A percentile compares a stretch with the other conserved stretches of the same genome.
Conservation (phyloP, 2,113 vertebrate genomes). For the Hepsetus odoe region DNA sequence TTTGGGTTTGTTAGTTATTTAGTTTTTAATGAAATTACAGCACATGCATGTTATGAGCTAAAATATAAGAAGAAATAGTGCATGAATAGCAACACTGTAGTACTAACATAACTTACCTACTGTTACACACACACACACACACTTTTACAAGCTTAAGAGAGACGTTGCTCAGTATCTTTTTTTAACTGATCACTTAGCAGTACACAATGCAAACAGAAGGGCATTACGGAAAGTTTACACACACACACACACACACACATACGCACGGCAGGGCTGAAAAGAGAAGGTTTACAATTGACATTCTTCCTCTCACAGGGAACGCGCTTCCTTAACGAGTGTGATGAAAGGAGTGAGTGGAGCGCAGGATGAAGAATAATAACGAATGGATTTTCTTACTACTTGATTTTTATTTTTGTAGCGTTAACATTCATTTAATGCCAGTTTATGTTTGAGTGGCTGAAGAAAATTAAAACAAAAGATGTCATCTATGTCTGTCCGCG, state of each 20-base stretch:
- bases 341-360: background rate
- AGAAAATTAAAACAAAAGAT: constrained; percentile 10
- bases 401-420: background rate
- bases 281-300: background rate
- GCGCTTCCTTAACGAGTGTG: background rate
- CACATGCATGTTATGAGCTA: constrained; percentile 39
- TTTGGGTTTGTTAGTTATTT: constrained; percentile 13
- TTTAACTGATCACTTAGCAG: no score
- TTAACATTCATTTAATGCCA: constrained; percentile 8
- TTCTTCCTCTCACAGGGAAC: background rate
- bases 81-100: constrained; percentile 40
- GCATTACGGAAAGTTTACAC: constrained; percentile 17
- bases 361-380: background rate
- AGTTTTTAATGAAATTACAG: background rate
- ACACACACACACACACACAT: background rate
- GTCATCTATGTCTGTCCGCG: background rate
- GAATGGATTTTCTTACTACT: background rate
- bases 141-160: background rate
- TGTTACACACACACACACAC: background rate
- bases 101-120: constrained; percentile 29
- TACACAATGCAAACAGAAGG: background rate
- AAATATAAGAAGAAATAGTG: constrained; percentile 28
- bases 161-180: no score
- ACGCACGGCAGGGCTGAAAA: background rate
- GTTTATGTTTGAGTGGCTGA: constrained; percentile 5